A percentile compares a stretch with the other conserved stretches of the same genome.
Conservation (phyloP, 2,113 vertebrate species). For the Cinclus cinclus region DNA sequence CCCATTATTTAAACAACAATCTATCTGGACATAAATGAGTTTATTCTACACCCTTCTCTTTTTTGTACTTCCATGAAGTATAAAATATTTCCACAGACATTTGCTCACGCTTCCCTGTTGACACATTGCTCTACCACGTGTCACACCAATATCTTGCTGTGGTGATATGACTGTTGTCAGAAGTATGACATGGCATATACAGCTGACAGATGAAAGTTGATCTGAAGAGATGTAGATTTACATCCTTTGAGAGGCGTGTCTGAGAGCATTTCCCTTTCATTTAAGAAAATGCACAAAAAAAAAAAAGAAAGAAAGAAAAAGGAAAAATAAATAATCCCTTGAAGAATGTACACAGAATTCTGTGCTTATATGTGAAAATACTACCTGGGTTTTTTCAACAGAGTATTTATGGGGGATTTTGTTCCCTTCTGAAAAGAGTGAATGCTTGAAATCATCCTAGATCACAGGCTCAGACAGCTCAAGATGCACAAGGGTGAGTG, state of each 20-base stretch:
- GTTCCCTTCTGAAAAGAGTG: background rate
- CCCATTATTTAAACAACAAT: background rate
- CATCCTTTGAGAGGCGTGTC: background rate
- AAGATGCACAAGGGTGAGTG: background rate
- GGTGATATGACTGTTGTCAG: slow-evolving; percentile 14
- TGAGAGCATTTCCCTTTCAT: background rate
- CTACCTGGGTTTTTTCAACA: background rate
- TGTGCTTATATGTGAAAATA: background rate
- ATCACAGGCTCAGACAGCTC: background rate
- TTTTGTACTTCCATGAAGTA: background rate
- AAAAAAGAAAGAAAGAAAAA: too few species aligned
- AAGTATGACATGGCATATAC: background rate
- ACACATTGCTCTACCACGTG: background rate
- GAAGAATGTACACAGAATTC: background rate
- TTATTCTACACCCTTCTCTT: background rate
- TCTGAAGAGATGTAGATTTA: background rate
- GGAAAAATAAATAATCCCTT: too few species aligned
- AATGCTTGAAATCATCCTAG: background rate
- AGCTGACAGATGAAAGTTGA: background rate
- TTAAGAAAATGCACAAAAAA: background rate
- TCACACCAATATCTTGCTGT: background rate
- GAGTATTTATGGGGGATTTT: background rate
- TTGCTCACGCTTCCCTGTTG: background rate
- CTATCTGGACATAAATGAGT: background rate
- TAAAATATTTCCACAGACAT: background rate